Evolutionary conservation across 2,113 vertebrate genomes (phyloP).

Genomic region (Vombatus ursinus): DNA sequence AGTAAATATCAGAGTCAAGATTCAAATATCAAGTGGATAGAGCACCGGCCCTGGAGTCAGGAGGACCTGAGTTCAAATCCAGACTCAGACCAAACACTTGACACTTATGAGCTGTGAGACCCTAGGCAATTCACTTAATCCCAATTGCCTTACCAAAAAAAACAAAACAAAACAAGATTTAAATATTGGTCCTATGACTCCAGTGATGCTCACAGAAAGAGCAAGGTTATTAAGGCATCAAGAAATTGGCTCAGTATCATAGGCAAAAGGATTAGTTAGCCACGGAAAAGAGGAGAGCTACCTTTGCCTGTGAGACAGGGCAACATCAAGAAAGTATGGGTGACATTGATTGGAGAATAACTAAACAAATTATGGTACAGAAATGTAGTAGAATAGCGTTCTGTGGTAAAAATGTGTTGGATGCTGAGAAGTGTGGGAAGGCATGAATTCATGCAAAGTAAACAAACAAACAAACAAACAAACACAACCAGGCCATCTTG

Average conservation of each 20-base stretch:
- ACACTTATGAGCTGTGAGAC: too few species aligned
- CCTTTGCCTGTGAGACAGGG: too few species aligned
- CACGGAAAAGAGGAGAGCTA: background rate
- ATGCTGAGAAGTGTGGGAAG: background rate
- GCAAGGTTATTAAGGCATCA: background rate
- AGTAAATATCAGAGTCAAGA: background rate
- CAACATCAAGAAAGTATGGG: background rate
- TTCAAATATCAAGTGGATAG: background rate
- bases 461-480: too few species aligned
- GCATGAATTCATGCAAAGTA: too few species aligned
- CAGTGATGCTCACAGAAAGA: background rate
- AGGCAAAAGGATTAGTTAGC: background rate
- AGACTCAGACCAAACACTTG: too few species aligned
- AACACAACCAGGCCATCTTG: too few species aligned
- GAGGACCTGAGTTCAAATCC: too few species aligned
- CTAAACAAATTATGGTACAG: background rate
- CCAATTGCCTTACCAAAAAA: too few species aligned
- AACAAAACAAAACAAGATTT: too few species aligned
- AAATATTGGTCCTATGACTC: background rate
- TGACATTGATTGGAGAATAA: background rate
- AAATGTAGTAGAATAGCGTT: background rate
- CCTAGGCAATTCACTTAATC: too few species aligned
- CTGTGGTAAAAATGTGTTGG: background rate
- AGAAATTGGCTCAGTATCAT: background rate
- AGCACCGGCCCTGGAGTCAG: too few species aligned